Conservation (phyloP, 2,113 vertebrate species). For the Phaetusa simplex region DNA sequence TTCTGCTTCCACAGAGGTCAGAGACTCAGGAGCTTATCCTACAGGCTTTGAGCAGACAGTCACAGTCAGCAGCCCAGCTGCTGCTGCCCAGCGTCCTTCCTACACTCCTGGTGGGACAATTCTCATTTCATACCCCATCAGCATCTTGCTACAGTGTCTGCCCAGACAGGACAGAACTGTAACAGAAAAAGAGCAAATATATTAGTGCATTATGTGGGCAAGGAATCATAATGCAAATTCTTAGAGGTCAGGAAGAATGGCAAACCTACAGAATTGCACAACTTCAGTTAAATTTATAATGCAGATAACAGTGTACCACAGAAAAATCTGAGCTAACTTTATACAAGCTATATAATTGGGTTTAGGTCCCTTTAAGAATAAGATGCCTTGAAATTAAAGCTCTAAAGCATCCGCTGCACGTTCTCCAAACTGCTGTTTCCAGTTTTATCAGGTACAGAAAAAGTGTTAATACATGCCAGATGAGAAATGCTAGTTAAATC, state of each 20-base stretch:
- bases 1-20: not conserved
- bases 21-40: not conserved
- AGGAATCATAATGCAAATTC: not conserved
- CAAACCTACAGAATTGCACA: not conserved
- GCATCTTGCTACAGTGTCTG: not conserved
- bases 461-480: not conserved
- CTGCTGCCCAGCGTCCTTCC: accelerated
- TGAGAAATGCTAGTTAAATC: not conserved
- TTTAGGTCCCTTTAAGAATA: not conserved
- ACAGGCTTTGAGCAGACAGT: not conserved
- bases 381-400: not conserved
- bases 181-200: not conserved
- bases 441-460: not conserved
- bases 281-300: not conserved
- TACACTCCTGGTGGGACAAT: accelerated
- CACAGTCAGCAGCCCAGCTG: not conserved
- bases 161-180: not conserved
- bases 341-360: not conserved
- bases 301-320: not conserved
- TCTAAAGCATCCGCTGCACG: not conserved
- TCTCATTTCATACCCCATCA: not conserved
- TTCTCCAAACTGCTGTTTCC: not conserved
- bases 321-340: not conserved
- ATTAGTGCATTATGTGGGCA: not conserved
- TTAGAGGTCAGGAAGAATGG: not conserved